Evolutionary conservation across 1,140 invertebrate species (phyloP), one percentile per base, ranked within the genome.

Genomic region (Drosophila tropicalis): DNA sequence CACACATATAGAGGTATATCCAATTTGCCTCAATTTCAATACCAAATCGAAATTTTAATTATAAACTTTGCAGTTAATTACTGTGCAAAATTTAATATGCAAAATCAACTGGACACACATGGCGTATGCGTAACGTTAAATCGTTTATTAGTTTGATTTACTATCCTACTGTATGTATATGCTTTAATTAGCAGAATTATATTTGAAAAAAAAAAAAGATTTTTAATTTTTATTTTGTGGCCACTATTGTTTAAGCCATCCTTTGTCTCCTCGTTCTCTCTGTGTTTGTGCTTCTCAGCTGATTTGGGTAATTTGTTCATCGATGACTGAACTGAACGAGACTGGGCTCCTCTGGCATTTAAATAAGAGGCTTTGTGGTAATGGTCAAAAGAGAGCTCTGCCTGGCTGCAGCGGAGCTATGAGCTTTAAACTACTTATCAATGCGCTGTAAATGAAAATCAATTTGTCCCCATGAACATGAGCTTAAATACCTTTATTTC

Each of bases 41-140:
- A 68, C 36, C 57, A 58, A 58, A 66, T 70, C 62, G 63, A 76
- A 77, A 71, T 77, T 77, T 73, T 77, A 77, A 77, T 77, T 77
- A 77, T 77, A 60, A 74, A 55, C 62, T 19, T 62, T 68, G 29
- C 67, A 66, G 75, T 77, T 77, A 77, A 77, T 77, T 77, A 77
- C 74, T 77, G 72, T 76, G 62, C 9, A 40, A 55, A 34, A 22
- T 65, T 36, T 40, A 61, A 61, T 76, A 61, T 51, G 57, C 22
- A 25, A 70, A 71, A 77, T 76, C 74, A 76, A 77, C 60, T 62
- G 58, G 66, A 60, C 51, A 40, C 61, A 72, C 51, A 65, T 51
- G 57, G 44, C 73, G 73, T 17, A 77, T 77, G 70, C 74, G 75
- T 73, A 47, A 55, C 40, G 74, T 77, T 77, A 71, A 77, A 70